Evolutionary conservation across 92 coral and sea anemone species (phyloP).

Genomic region (Virgularia gustaviana): DNA sequence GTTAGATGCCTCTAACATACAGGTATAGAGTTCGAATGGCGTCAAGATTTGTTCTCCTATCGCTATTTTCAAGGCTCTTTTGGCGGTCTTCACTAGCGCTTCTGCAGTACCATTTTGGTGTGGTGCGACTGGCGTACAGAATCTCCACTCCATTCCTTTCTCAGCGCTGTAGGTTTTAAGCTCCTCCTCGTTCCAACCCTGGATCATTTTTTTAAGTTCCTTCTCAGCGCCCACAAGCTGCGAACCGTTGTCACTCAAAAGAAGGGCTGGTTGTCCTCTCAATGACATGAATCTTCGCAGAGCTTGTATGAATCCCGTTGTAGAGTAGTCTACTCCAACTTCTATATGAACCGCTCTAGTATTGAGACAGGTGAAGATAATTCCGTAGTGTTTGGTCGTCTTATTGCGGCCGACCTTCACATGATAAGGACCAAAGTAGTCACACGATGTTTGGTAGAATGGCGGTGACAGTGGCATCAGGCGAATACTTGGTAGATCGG

Average conservation of each 20-base stretch:
- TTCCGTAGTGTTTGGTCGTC: slow-evolving; percentile 53
- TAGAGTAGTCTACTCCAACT: slow-evolving; percentile 40
- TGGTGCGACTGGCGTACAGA: slow-evolving; percentile 5
- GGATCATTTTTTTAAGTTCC: slow-evolving; percentile 40
- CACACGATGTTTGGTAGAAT: slow-evolving; percentile 26
- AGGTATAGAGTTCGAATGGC: slow-evolving; percentile 44
- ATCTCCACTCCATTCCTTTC: slow-evolving; percentile 13
- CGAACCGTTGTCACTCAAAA: slow-evolving; percentile 48
- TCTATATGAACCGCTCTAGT: slow-evolving; percentile 51
- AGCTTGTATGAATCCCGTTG: slow-evolving; percentile 55
- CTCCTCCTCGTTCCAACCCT: neutral
- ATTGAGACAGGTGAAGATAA: slow-evolving; percentile 52
- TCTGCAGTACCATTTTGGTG: neutral
- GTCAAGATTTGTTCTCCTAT: slow-evolving; percentile 41
- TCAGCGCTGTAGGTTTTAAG: neutral
- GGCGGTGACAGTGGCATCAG: slow-evolving; percentile 17
- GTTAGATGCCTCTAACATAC: slow-evolving; percentile 45
- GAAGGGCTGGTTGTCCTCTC: slow-evolving; percentile 37
- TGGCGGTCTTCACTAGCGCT: slow-evolving; percentile 50
- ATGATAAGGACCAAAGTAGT: slow-evolving; percentile 29
- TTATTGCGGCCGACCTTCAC: slow-evolving; percentile 53
- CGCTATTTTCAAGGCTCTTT: slow-evolving; percentile 36
- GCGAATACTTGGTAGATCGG: slow-evolving; percentile 27
- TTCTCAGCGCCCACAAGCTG: slow-evolving; percentile 52
- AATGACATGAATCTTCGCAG: slow-evolving; percentile 52